Conservation (phyloP, 2,888 invertebrate species). For the Cancer borealis region DNA sequence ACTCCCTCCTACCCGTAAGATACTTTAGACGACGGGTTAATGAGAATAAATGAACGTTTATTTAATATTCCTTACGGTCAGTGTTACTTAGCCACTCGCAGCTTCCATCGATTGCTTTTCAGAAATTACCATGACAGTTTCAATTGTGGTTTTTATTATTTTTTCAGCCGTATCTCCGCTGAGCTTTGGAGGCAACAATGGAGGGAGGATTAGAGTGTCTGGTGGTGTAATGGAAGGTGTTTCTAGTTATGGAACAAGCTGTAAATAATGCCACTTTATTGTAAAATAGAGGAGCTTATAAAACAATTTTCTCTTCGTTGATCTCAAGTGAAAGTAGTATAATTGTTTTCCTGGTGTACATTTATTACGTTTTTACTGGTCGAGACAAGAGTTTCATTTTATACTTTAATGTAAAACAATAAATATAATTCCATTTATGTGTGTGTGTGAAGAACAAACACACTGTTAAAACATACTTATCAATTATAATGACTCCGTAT, state of each 20-base stretch:
- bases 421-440: not conserved
- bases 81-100: not conserved
- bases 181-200: conserved; percentile 21
- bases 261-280: conserved; percentile 11
- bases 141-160: conserved; percentile 34
- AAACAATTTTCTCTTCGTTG: not conserved
- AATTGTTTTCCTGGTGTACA: not conserved
- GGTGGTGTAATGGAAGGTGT: conserved; percentile 22
- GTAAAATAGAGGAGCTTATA: not conserved
- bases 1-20: not conserved
- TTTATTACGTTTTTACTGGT: not conserved
- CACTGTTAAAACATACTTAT: not conserved
- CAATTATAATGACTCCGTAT: not conserved
- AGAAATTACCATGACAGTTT: conserved; percentile 44
- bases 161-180: conserved; percentile 38
- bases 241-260: conserved; percentile 18
- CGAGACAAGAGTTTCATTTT: not conserved
- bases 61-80: conserved; percentile 54
- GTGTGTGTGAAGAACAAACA: not conserved
- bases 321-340: conserved; percentile 1
- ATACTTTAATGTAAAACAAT: not conserved
- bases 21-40: conserved; percentile 45
- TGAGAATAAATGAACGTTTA: conserved; percentile 50
- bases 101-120: conserved; percentile 44
- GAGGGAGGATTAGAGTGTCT: conserved; percentile 24